Evolutionary conservation across 1,140 invertebrate genomes (phyloP).

Genomic region (Hylyphantes graminicola): DNA sequence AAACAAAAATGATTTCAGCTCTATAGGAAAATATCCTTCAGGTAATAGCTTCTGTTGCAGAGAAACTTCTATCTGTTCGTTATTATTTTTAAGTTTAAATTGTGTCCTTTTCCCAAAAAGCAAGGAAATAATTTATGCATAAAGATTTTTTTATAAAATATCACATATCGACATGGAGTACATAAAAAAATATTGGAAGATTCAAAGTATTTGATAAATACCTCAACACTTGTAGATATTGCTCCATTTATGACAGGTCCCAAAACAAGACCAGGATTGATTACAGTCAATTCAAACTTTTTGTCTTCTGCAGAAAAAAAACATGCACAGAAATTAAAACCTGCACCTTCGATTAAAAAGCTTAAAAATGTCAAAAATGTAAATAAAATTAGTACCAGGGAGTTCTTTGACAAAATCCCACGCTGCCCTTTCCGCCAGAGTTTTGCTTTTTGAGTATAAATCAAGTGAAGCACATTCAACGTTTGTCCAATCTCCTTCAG

Average conservation of each 20-base stretch:
- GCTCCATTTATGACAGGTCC: constrained; percentile 71
- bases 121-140: not conserved
- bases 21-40: no score
- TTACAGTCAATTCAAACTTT: constrained; percentile 71
- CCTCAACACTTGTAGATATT: constrained; percentile 67
- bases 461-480: constrained; percentile 65
- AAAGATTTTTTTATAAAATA: not conserved
- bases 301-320: constrained; percentile 66
- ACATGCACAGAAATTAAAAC: not conserved
- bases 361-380: not conserved
- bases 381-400: constrained; percentile 64
- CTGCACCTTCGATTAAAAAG: not conserved
- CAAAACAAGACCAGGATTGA: constrained; percentile 73
- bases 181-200: not conserved
- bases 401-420: constrained; percentile 73
- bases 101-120: no score
- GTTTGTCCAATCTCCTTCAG: constrained; percentile 72
- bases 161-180: not conserved
- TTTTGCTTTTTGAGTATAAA: constrained; percentile 71
- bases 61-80: no score
- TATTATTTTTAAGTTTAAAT: no score
- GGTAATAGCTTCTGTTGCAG: no score
- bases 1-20: no score
- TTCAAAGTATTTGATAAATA: constrained; percentile 62
- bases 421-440: constrained; percentile 72